Conservation (phyloP, 2,113 vertebrate species). For the Enhydra lutris region DNA sequence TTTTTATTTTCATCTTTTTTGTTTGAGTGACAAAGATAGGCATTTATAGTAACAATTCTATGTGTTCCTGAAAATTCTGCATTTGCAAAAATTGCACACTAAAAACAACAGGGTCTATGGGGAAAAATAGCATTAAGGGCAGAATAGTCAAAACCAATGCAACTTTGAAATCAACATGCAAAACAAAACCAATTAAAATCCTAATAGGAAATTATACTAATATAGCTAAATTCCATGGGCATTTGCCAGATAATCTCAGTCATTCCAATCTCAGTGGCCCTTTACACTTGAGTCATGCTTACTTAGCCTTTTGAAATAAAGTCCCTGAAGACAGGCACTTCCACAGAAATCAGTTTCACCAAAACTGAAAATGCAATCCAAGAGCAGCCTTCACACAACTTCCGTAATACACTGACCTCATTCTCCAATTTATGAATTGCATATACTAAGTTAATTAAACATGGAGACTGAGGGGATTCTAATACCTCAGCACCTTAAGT, state of each 20-base stretch:
- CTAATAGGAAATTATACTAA: not conserved
- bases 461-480: not conserved
- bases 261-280: not conserved
- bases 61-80: not conserved
- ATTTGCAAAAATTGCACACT: conserved; percentile 13
- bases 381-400: not conserved
- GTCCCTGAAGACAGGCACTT: not conserved
- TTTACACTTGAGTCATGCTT: not conserved
- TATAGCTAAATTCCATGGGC: not conserved
- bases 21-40: not conserved
- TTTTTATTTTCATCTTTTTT: not conserved
- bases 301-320: not conserved
- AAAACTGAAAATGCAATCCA: not conserved
- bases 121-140: not conserved
- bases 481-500: not conserved
- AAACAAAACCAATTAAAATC: not conserved
- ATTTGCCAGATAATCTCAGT: not conserved
- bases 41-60: not conserved
- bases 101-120: not conserved
- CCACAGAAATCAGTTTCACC: not conserved
- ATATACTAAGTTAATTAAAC: not conserved
- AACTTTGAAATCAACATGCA: not conserved
- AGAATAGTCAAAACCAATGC: not conserved
- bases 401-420: not conserved
- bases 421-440: not conserved